Base-by-base conservation (phyloP, 2,797 vertebrate species). In the Syngnathus rostellatus region DNA sequence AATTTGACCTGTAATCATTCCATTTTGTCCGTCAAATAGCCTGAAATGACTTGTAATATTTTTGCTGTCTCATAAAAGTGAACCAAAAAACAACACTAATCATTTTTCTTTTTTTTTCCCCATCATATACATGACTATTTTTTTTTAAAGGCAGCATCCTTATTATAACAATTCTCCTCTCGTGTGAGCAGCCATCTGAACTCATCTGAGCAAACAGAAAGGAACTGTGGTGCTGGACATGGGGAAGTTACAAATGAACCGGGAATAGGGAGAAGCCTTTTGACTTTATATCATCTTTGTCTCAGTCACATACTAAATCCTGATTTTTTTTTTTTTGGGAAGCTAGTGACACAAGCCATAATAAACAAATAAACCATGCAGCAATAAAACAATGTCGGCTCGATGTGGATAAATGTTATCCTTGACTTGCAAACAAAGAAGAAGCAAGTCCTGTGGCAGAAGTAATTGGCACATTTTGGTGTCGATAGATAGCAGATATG, bases 161-260 rank as follows among this genome's bases (percentile, higher is more conserved):
- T 31, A 31, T 31, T 31, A 31, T 31, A 31, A 31, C 3, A 31
- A 31, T 31, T 31, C 31, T 31, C 14, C 25, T 61, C 5, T 7
- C 39, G 59, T 41, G 39, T 23, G 59, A 48, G 5, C 46, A 7
- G 16, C 46, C 46, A 7, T 21, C 12, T 31, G 53, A 55, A 23
- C 12, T 38, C 55, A 57, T 25, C 8, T 50, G 64, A 70, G 64
- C 25, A 81, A 74, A 77, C 81, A 88, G 77, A 89, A 81, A 82
- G 82, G 90, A 92, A 92, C 83, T 82, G 86, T 72, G 76, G 80
- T 81, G 90, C 89, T 84, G 91, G 90, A 93, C 88, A 86, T 89
- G 90, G 86, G 90, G 92, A 93, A 93, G 91, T 92, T 88, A 66
- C 85, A 88, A 92, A 87, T 89, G 89, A 91, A 88, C 72, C 71